phyloP scores from a whole-genome alignment of 2,113 vertebrate genomes.

The Cepphus grylle region DNA sequence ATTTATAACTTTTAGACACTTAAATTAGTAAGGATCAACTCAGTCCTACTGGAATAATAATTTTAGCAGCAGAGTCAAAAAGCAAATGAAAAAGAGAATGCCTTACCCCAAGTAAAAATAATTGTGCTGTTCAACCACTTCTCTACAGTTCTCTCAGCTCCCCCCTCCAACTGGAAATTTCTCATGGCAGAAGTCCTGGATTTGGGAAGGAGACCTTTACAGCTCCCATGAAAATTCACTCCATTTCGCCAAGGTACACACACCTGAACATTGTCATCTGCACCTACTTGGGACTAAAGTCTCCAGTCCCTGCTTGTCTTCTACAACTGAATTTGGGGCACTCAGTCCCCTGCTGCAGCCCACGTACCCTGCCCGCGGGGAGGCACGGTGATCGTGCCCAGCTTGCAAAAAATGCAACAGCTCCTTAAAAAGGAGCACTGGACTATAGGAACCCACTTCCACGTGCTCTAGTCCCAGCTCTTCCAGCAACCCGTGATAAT shows the following conservation, averaged over 20 bases:
- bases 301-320: not conserved
- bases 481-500: not conserved
- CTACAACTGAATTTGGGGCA: not conserved
- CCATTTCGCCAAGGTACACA: not conserved
- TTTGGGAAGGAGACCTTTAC: not conserved
- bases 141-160: not conserved
- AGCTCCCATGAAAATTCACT: not conserved
- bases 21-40: not conserved
- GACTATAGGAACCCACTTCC: rapidly evolving
- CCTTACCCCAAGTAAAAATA: not conserved
- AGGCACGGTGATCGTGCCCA: not conserved
- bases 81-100: not conserved
- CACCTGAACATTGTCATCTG: not conserved
- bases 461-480: not conserved
- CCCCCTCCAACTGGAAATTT: not conserved
- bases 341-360: not conserved
- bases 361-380: rapidly evolving
- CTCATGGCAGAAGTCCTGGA: not conserved
- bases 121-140: not conserved
- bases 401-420: not conserved
- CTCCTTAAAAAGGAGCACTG: not conserved
- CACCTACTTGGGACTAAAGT: not conserved
- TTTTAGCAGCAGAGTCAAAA: slow-evolving; percentile 22
- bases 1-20: not conserved
- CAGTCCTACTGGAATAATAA: not conserved